Conservation (phyloP, 2,888 invertebrate species). For the Apoda limacodes region DNA sequence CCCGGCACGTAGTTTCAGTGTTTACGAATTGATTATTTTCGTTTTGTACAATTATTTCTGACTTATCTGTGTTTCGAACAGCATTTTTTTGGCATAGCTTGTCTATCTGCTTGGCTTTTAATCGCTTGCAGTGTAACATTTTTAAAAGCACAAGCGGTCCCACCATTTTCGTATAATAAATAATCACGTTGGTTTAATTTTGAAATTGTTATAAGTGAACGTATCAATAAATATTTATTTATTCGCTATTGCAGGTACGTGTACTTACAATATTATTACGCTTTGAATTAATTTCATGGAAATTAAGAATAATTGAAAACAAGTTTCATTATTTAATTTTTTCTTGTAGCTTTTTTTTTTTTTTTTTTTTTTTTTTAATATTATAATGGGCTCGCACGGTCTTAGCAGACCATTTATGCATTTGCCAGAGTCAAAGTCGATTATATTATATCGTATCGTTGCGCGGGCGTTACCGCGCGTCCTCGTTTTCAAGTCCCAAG, state of each 20-base stretch:
- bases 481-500: no score
- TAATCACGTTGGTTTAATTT: no score
- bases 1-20: conserved; percentile 41
- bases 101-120: conserved; percentile 10
- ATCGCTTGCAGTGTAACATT: conserved; percentile 35
- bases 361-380: not conserved
- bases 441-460: no score
- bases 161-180: conserved; percentile 38
- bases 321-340: not conserved
- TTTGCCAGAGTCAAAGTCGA: no score
- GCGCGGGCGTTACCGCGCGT: no score
- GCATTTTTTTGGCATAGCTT: conserved; percentile 4
- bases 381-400: not conserved
- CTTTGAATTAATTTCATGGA: no score
- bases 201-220: no score
- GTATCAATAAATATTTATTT: no score
- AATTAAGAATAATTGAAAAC: not conserved
- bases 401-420: no score
- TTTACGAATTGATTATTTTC: no score
- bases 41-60: conserved; percentile 12
- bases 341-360: not conserved
- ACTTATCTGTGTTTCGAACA: conserved; percentile 7
- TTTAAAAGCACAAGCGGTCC: conserved; percentile 33
- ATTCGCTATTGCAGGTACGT: no score
- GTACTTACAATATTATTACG: no score